Evolutionary conservation across 1,140 invertebrate genomes (phyloP).

Genomic region (Araneus ventricosus): DNA sequence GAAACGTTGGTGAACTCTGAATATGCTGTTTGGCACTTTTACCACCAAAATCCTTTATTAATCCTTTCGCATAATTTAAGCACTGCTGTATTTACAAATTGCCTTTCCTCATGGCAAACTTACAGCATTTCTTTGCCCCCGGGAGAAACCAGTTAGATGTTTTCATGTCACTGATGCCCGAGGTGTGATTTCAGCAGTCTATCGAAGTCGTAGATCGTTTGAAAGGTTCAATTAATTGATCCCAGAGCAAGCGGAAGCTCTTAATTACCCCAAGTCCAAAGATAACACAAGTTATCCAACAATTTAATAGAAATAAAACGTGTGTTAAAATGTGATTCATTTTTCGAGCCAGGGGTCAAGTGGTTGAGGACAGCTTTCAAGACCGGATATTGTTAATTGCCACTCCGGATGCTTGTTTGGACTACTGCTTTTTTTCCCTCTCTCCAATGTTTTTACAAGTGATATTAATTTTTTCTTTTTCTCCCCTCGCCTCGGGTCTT

Average conservation of each 20-base stretch:
- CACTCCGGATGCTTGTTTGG: constrained; percentile 67
- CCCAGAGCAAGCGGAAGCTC: not conserved
- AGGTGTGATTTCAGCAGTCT: not conserved
- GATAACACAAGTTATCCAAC: not conserved
- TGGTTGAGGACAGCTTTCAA: not conserved
- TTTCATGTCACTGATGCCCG: not conserved
- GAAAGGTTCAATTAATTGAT: not conserved
- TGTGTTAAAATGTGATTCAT: constrained; percentile 36
- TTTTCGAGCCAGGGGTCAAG: constrained; percentile 16
- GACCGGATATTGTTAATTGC: constrained; percentile 72
- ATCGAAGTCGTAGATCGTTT: not conserved
- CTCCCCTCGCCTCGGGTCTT: not conserved
- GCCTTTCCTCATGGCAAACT: too few species aligned
- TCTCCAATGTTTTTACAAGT: not conserved
- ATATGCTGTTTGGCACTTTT: too few species aligned
- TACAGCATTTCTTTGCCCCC: too few species aligned
- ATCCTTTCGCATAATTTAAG: too few species aligned
- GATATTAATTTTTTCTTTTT: constrained; percentile 28
- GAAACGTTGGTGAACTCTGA: too few species aligned
- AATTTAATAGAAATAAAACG: not conserved
- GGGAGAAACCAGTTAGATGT: too few species aligned
- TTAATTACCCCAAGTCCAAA: not conserved
- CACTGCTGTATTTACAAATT: too few species aligned
- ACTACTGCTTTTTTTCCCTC: not conserved
- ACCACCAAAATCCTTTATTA: too few species aligned